Evolutionary conservation across 2,888 invertebrate genomes (phyloP).

Genomic region (Drosophila mimetica): DNA sequence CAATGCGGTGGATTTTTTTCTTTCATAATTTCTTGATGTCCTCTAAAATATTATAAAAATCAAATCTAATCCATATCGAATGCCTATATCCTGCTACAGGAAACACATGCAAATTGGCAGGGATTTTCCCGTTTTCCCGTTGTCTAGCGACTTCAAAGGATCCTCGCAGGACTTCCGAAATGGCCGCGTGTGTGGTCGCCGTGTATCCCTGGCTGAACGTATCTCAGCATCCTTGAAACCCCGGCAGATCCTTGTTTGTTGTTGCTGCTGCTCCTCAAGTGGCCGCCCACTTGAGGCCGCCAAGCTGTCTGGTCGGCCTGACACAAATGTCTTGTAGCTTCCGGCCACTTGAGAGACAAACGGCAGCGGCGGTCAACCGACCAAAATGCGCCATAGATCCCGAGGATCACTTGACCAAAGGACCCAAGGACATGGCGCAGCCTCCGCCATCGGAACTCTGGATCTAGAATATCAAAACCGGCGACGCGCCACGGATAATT

Average conservation of each 20-base stretch:
- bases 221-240: not conserved
- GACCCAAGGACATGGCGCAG: constrained; percentile 41
- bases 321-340: constrained; percentile 50
- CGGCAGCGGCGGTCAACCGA: constrained; percentile 12
- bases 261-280: constrained; percentile 51
- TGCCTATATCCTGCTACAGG: not conserved
- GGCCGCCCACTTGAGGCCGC: constrained; percentile 72
- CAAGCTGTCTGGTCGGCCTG: constrained; percentile 67
- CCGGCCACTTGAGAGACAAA: constrained; percentile 54
- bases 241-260: constrained; percentile 42
- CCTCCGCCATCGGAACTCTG: constrained; percentile 65
- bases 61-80: no score
- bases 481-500: constrained; percentile 43
- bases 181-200: constrained; percentile 52
- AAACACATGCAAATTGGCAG: constrained; percentile 6
- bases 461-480: constrained; percentile 64
- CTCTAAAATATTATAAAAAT: no score
- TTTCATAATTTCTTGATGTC: no score
- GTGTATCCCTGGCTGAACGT: not conserved
- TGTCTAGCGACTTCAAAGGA: constrained; percentile 17
- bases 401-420: constrained; percentile 64
- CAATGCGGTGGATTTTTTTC: no score
- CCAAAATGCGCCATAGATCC: constrained; percentile 2
- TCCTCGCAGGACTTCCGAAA: constrained; percentile 3
- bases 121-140: not conserved